Evolutionary conservation across 2,113 vertebrate species (phyloP).

Genomic region (Pteropus alecto): DNA sequence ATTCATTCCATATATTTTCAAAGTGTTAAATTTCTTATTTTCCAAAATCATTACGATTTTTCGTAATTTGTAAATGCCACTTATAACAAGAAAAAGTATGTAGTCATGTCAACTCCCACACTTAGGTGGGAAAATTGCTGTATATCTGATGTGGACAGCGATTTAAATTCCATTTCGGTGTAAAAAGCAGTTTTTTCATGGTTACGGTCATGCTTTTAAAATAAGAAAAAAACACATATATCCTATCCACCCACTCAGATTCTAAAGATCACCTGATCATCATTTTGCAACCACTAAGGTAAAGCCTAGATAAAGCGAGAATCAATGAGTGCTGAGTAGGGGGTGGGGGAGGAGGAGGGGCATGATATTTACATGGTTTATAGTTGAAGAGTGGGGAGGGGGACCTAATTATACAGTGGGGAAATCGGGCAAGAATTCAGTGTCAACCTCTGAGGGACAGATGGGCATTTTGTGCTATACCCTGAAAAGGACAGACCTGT

Average conservation of each 20-base stretch:
- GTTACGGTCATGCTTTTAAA: not conserved
- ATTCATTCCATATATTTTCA: not conserved
- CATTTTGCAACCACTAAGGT: not conserved
- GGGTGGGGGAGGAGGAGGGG: rapidly evolving
- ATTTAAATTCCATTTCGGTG: not conserved
- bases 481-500: not conserved
- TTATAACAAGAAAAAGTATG: not conserved
- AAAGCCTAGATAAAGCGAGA: not conserved
- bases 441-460: not conserved
- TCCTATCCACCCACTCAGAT: not conserved
- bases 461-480: not conserved
- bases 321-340: not conserved
- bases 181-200: not conserved
- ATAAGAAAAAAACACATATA: not conserved
- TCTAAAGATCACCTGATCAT: not conserved
- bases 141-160: not conserved
- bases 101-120: not conserved
- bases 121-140: not conserved
- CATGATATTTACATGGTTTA: not conserved
- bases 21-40: not conserved
- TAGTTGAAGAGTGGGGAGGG: not conserved
- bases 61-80: not conserved
- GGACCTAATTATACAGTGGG: not conserved
- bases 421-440: not conserved
- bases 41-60: not conserved